Percentiles rank a stretch among this genome's conserved stretches.
These are phyloP conservation scores for Scrobipalpa costella DNA, from an alignment of 2,888 invertebrate species.

Conservation along the genomic window DNA sequence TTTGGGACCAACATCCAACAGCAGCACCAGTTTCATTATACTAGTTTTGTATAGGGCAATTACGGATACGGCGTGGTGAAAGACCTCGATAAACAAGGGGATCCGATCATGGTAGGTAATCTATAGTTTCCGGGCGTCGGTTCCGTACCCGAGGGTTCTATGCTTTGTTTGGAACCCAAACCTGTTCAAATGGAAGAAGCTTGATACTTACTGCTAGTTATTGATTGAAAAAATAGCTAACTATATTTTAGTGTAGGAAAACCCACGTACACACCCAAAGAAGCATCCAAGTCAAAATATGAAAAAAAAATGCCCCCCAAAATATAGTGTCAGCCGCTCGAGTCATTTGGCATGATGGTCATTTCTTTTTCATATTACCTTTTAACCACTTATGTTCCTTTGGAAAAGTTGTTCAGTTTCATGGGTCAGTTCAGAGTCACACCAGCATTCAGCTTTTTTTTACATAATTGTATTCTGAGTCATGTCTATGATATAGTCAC, in stretches of 20 bases:
- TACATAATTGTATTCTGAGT: neutral
- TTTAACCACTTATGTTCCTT: too few species aligned
- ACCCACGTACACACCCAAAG: too few species aligned
- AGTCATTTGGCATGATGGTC: too few species aligned
- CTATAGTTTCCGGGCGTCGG: constrained; percentile 39
- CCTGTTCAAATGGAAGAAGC: neutral
- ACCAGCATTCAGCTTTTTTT: too few species aligned
- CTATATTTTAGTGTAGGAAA: too few species aligned
- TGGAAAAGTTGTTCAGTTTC: too few species aligned
- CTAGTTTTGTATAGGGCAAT: constrained; percentile 15
- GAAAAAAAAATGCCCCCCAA: too few species aligned
- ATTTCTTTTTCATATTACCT: too few species aligned
- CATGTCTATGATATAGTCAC: neutral
- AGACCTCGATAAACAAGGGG: constrained; percentile 38
- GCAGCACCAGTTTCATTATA: neutral
- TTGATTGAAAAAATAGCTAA: neutral
- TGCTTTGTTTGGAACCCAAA: constrained; percentile 6
- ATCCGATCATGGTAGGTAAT: constrained; percentile 38
- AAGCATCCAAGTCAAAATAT: too few species aligned
- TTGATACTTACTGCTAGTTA: constrained; percentile 14
- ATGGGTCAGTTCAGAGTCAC: too few species aligned
- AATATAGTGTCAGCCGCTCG: too few species aligned
- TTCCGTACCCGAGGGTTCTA: constrained; percentile 13
- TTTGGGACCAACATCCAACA: constrained; percentile 41
- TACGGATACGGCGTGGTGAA: constrained; percentile 7